phyloP scores from a whole-genome alignment of 2,888 invertebrate species.

The Drosophila kambysellisi region DNA sequence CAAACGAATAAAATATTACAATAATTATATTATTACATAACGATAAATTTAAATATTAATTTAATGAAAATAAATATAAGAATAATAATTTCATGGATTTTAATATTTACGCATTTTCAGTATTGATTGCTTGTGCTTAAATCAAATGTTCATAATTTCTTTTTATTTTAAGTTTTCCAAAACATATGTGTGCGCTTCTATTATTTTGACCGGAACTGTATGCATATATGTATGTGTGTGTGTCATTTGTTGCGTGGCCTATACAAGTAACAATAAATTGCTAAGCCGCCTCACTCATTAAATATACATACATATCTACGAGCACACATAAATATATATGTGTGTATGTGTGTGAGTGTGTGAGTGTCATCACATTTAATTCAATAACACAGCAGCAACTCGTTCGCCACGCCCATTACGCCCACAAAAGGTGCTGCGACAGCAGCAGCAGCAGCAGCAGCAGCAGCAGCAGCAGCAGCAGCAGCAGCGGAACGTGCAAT shows the following conservation, averaged over 20 bases:
- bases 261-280: constrained; percentile 63
- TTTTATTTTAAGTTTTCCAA: too few species aligned
- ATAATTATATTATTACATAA: too few species aligned
- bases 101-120: too few species aligned
- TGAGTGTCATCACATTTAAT: constrained; percentile 58
- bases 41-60: too few species aligned
- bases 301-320: constrained; percentile 29
- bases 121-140: not conserved
- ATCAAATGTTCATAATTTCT: not conserved
- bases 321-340: not conserved
- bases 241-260: constrained; percentile 15
- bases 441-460: constrained; percentile 7
- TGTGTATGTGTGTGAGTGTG: not conserved
- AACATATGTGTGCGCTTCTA: not conserved
- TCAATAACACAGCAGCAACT: constrained; percentile 71
- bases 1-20: too few species aligned
- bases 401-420: constrained; percentile 51
- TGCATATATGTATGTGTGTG: not conserved
- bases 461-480: constrained; percentile 6
- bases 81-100: not conserved
- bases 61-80: not conserved
- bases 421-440: constrained; percentile 42
- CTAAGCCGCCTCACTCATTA: constrained; percentile 64
- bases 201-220: not conserved
- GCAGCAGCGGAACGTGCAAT: constrained; percentile 34